Conservation (phyloP, 2,888 invertebrate species). For the Strigamia crassipes region DNA sequence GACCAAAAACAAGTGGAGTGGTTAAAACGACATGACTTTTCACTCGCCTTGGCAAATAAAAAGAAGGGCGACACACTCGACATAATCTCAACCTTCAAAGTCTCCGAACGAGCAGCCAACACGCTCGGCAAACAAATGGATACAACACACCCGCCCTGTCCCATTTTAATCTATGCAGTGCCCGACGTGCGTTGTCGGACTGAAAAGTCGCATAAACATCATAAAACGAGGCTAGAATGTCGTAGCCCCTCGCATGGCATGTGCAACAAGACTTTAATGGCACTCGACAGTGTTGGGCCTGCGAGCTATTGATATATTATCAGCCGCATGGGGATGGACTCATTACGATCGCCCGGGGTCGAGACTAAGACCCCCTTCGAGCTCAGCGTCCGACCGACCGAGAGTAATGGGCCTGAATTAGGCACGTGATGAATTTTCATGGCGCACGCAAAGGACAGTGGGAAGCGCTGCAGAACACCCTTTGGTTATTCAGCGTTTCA, state of each 20-base stretch:
- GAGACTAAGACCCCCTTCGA: conserved; percentile 42
- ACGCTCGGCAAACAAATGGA: background rate
- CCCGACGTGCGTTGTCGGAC: background rate
- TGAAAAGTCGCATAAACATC: background rate
- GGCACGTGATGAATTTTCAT: conserved; percentile 42
- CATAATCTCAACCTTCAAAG: background rate
- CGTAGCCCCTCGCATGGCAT: too few relatives aligned
- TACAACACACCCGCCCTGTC: background rate
- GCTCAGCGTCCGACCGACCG: conserved; percentile 26
- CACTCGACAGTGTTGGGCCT: conserved; percentile 37
- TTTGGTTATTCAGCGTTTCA: background rate
- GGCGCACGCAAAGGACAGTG: conserved; percentile 39
- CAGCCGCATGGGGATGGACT: conserved; percentile 35
- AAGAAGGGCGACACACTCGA: background rate
- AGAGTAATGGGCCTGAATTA: conserved; percentile 32
- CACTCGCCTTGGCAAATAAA: conserved; percentile 30
- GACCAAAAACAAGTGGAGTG: conserved; percentile 35
- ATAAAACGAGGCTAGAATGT: background rate
- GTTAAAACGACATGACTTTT: conserved; percentile 32
- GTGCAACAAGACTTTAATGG: conserved; percentile 15
- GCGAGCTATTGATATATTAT: conserved; percentile 42
- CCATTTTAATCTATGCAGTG: background rate
- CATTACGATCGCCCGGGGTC: conserved; percentile 39
- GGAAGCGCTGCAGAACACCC: conserved; percentile 22
- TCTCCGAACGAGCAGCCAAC: background rate